phyloP scores from a whole-genome alignment of 2,113 vertebrate species.

The Phalacrocorax brasilianus region DNA sequence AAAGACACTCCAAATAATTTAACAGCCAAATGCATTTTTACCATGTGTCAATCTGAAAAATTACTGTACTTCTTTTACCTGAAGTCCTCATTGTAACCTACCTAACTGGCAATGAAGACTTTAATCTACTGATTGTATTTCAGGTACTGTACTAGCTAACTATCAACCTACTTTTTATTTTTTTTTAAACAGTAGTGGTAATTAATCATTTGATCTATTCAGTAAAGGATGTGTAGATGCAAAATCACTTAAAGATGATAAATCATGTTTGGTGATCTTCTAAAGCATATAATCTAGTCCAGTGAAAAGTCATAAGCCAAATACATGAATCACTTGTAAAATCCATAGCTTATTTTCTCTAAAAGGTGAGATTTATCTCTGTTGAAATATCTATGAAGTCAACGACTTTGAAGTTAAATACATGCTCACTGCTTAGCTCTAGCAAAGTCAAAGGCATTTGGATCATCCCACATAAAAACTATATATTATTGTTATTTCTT shows the following conservation, averaged over 20 bases:
- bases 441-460: slow-evolving; percentile 25
- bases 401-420: not conserved
- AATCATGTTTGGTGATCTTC: not conserved
- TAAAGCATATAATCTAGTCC: not conserved
- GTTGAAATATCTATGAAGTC: not conserved
- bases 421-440: not conserved
- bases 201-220: not conserved
- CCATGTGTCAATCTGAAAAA: not conserved
- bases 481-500: slow-evolving; percentile 47
- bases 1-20: not conserved
- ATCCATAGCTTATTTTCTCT: not conserved
- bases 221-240: not conserved
- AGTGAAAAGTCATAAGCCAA: not conserved
- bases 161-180: fast-evolving
- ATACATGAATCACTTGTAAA: not conserved
- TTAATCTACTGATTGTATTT: not conserved
- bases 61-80: not conserved
- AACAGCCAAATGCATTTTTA: not conserved
- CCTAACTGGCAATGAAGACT: not conserved
- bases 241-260: not conserved
- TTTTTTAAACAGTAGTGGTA: not conserved
- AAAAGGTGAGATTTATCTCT: not conserved
- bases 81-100: not conserved
- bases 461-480: slow-evolving; percentile 6
- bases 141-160: not conserved